Base-by-base conservation (phyloP, 1,140 invertebrate genomes). In the Potamilus streckersoni region DNA sequence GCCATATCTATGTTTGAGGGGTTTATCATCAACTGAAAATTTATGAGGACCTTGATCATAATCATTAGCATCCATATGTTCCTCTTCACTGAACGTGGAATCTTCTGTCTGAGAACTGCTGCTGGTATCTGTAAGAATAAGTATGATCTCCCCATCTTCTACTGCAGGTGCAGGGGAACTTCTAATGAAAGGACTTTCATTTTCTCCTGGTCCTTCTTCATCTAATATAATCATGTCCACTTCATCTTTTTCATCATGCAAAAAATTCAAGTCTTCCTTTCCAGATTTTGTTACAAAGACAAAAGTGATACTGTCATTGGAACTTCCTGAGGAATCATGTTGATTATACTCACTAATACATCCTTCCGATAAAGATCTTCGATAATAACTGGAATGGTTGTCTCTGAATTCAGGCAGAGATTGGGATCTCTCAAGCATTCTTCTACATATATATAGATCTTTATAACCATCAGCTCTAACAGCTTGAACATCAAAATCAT, bases 231-330 rank as follows among this genome's bases (percentile, higher is more conserved):
- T 49, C 38, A 49, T 49, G 38, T 49, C 38, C 38, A 38, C 38
- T 38, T 38, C 38, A 49, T 6, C 38, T 49, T 49, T 49, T 49
- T 49, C 11, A 11, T 49, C 38, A 49, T 49, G 38, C 38, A 49
- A 49, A 49, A 49, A 49, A 8, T 49, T 6, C 38, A 49, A 49
- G 38, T 49, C 38, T 49, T 8, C 38, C 11, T 49, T 49, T 49
- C 11, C 38, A 6, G 38, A 49, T 8, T 49, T 49, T 49, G 38
- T 49, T 73, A 84, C 81, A 72, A 84, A 84, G 17, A 81, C 78
- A 76, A 82, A 84, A 59, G 84, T 85, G 70, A 87, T 86, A 71
- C 84, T 86, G 63, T 87, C 86, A 78, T 82, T 82, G 15, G 85
- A 83, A 57, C 74, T 71, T 55, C 69, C 60, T 23, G 69, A 79